Conservation (phyloP, 2,888 invertebrate genomes). For the Plagodis pulveraria region DNA sequence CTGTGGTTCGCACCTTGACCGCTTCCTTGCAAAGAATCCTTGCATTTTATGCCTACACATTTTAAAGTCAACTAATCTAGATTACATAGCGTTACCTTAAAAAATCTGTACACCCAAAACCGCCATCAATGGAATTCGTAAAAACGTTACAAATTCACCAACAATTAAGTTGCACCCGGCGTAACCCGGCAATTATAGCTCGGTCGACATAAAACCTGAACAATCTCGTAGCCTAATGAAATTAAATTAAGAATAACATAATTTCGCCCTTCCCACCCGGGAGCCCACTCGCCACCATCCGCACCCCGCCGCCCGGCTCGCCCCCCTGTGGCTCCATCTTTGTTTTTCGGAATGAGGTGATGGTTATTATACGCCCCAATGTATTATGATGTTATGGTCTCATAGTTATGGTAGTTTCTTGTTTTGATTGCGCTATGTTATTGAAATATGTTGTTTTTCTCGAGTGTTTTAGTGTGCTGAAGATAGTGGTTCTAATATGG, state of each 20-base stretch:
- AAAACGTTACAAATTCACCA: slow-evolving; percentile 41
- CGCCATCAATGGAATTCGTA: slow-evolving; percentile 30
- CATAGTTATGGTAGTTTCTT: slow-evolving; percentile 32
- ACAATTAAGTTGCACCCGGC: slow-evolving; percentile 46
- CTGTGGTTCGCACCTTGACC: too few species aligned
- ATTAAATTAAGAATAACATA: slow-evolving; percentile 80
- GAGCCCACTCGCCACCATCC: slow-evolving; percentile 15
- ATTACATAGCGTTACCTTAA: slow-evolving; percentile 8
- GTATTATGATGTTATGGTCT: slow-evolving; percentile 50
- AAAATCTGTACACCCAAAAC: slow-evolving; percentile 15
- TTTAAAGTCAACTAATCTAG: background rate
- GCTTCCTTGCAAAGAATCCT: too few species aligned
- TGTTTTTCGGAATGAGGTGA: slow-evolving; percentile 67
- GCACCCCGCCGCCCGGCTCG: slow-evolving; percentile 7
- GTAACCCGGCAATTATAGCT: slow-evolving; percentile 40
- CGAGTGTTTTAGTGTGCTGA: slow-evolving; percentile 31
- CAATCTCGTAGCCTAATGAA: slow-evolving; percentile 77
- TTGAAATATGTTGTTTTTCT: slow-evolving; percentile 39
- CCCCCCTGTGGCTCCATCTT: slow-evolving; percentile 55
- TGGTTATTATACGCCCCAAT: slow-evolving; percentile 45
- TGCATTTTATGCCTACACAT: too few species aligned
- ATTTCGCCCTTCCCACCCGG: slow-evolving; percentile 51
- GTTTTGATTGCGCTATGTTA: slow-evolving; percentile 31
- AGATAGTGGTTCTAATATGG: slow-evolving; percentile 2
- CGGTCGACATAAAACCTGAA: slow-evolving; percentile 46